A percentile compares a stretch with the other conserved stretches of the same genome.
Evolutionary conservation across 2,113 vertebrate genomes (phyloP).

Genomic region (Eudyptes chrysolophus): DNA sequence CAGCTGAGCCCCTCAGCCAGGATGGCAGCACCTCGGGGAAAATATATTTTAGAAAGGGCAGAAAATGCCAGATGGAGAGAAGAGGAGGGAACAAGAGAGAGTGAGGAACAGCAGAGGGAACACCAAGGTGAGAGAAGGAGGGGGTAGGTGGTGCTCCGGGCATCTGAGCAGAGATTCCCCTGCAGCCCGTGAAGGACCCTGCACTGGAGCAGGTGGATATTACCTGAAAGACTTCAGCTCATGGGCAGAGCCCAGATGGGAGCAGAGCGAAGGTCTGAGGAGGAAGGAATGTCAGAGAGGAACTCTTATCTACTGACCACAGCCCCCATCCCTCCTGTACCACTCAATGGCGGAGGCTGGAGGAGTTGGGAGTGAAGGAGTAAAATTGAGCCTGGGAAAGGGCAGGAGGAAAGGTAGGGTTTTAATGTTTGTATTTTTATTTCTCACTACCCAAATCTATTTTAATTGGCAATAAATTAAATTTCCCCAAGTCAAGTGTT

Average conservation of each 20-base stretch:
- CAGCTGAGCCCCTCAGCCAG: neutral
- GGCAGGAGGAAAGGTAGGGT: neutral
- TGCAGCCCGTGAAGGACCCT: neutral
- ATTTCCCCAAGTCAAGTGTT: neutral
- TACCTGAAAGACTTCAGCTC: neutral
- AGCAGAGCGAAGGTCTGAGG: neutral
- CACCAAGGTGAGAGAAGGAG: neutral
- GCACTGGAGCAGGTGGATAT: neutral
- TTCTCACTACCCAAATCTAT: neutral
- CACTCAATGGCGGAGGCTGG: fast-evolving
- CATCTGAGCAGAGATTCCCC: neutral
- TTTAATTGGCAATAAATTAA: neutral
- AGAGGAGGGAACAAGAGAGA: neutral
- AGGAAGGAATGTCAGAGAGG: neutral
- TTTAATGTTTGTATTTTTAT: neutral
- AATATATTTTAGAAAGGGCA: neutral
- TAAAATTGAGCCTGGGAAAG: neutral
- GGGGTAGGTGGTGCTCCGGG: neutral
- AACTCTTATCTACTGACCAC: fast-evolving
- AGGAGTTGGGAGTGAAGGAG: neutral
- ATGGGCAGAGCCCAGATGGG: neutral
- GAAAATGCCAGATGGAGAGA: neutral
- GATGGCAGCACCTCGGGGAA: neutral
- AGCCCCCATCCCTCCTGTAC: fast-evolving
- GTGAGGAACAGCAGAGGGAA: neutral